Evolutionary conservation across 2,888 invertebrate genomes (phyloP), one percentile per base, ranked within the genome.

Genomic region (Metalampra italica): DNA sequence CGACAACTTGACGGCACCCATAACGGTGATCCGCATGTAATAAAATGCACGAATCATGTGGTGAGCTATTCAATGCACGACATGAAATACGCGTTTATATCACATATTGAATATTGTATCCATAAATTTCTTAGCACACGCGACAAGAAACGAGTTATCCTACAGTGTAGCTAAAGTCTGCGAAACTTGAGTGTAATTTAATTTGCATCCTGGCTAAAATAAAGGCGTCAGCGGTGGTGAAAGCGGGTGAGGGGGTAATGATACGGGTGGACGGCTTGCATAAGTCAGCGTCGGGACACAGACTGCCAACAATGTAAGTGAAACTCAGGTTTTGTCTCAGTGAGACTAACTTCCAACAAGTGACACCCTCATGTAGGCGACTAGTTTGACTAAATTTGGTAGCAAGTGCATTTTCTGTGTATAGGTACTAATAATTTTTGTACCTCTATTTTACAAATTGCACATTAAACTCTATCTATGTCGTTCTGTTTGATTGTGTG

Each of bases 141-240:
- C 57, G 64, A 68, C 72, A 70, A 71, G 71, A 73, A 76, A 74
- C 68, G 64, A 74, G 72, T 74, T 70, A 78, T 71, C 72, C 71
- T 69, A 68, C 75, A 68, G 66, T 71, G 71, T 75, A 68, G 70
- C 67, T 60, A 71, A n/a, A 80, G 79, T 83, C 82, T 77, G 78
- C 78, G 65, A 78, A 82, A 82, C 76, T 82, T 71, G 62, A 78
- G 73, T 74, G 72, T 78, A 81, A 84, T 82, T 80, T 82, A 79
- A 82, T 86, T 85, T 82, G 77, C 80, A 83, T 82, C 70, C 63
- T 66, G 67, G 66, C 70, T 69, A 77, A 81, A 78, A 74, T 71
- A 78, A 68, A 75, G 67, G 73, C 71, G 74, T 70, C 60, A 77
- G 79, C 72, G 76, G 66, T 56, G 58, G 57, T 50, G 47, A 50